Evolutionary conservation across 2,888 invertebrate species (phyloP).

Genomic region (Apoderus coryli): DNA sequence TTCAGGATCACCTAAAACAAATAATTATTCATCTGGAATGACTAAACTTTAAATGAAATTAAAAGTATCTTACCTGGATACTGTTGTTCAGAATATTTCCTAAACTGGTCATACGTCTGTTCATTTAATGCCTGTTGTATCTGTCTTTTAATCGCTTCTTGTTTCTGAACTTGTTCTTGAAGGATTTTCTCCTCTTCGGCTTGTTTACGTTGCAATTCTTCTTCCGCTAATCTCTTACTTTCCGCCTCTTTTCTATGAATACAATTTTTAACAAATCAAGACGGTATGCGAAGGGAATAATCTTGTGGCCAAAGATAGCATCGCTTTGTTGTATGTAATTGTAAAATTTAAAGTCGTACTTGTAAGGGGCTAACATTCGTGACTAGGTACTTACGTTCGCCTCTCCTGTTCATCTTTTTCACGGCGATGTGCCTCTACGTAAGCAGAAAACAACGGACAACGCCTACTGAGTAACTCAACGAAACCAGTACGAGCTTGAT

Average conservation of each 20-base stretch:
- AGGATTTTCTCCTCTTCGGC: constrained; percentile 50
- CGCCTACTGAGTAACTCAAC: constrained; percentile 71
- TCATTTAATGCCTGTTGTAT: constrained; percentile 94
- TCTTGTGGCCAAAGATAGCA: too few species aligned
- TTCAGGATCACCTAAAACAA: constrained; percentile 46
- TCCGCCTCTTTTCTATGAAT: constrained; percentile 36
- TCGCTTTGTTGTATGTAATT: too few species aligned
- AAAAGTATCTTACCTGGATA: constrained; percentile 49
- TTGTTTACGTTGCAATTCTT: constrained; percentile 43
- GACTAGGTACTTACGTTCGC: constrained; percentile 32
- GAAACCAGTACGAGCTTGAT: constrained; percentile 87
- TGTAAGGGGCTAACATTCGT: too few species aligned
- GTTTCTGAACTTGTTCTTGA: constrained; percentile 44
- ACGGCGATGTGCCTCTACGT: constrained; percentile 79
- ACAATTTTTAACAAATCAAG: constrained; percentile 1
- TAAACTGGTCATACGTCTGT: constrained; percentile 82
- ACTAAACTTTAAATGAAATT: constrained; percentile 1
- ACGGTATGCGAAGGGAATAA: background rate
- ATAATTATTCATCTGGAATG: background rate
- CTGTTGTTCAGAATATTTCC: constrained; percentile 86
- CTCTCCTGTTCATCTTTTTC: constrained; percentile 70
- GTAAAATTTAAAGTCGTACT: too few species aligned
- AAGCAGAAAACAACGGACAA: constrained; percentile 84
- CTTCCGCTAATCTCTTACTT: constrained; percentile 40
- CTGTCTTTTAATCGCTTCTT: constrained; percentile 54